phyloP scores from a whole-genome alignment of 2,888 invertebrate genomes.

The Maniola hyperantus region DNA sequence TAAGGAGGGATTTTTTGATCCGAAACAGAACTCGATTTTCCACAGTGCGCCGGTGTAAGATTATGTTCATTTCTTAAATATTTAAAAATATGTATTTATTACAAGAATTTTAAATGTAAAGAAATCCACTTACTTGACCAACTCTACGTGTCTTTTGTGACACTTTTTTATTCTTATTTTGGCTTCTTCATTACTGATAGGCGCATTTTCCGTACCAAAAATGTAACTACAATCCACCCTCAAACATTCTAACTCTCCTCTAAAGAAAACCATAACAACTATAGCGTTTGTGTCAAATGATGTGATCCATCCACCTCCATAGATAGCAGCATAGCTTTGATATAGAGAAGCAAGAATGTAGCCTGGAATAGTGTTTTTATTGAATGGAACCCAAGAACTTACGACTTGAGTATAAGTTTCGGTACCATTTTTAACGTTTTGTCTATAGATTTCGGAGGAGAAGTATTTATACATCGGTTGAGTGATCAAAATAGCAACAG shows the following conservation, averaged over 20 bases:
- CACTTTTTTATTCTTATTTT: slow-evolving; percentile 55
- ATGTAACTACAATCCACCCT: slow-evolving; percentile 58
- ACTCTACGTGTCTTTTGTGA: slow-evolving; percentile 59
- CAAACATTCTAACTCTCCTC: slow-evolving; percentile 61
- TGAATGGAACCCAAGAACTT: slow-evolving; percentile 72
- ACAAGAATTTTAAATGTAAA: not conserved
- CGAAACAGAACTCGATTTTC: too few species aligned
- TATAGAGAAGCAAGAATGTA: slow-evolving; percentile 57
- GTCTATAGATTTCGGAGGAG: slow-evolving; percentile 55
- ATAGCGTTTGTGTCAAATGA: slow-evolving; percentile 70
- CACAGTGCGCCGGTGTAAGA: too few species aligned
- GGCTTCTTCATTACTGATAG: slow-evolving; percentile 42
- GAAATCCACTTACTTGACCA: slow-evolving; percentile 61
- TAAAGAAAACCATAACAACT: slow-evolving; percentile 73
- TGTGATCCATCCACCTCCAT: slow-evolving; percentile 72
- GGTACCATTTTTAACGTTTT: slow-evolving; percentile 57
- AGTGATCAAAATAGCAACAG: slow-evolving; percentile 58
- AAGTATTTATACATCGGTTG: slow-evolving; percentile 63
- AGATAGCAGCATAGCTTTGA: slow-evolving; percentile 66
- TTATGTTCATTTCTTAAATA: too few species aligned
- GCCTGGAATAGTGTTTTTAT: slow-evolving; percentile 58
- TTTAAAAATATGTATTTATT: not conserved
- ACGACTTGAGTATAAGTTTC: slow-evolving; percentile 63
- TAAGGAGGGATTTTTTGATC: too few species aligned
- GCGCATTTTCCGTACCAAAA: slow-evolving; percentile 49